Percentiles rank a stretch among this genome's conserved stretches.
Evolutionary conservation across 1,140 invertebrate genomes (phyloP).

Genomic region (Hylaeus volcanicus): DNA sequence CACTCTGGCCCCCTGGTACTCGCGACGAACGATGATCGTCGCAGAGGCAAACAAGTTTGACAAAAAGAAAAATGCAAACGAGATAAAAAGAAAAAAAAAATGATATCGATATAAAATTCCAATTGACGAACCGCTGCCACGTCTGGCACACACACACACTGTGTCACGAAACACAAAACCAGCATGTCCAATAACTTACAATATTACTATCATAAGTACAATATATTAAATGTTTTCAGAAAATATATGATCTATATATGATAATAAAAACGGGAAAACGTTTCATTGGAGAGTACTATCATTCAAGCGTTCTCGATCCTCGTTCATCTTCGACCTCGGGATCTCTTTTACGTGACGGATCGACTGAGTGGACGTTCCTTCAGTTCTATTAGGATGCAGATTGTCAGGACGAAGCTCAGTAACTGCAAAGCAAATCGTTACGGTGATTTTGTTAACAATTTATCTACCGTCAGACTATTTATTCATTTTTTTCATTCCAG

Average conservation of each 20-base stretch:
- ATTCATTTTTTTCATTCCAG: no score
- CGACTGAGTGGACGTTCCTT: not conserved
- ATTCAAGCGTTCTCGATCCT: slow-evolving; percentile 44
- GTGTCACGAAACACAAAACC: slow-evolving; percentile 60
- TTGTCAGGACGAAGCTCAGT: slow-evolving; percentile 13
- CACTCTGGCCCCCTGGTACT: not conserved
- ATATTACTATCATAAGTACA: slow-evolving; percentile 75
- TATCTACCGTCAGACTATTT: no score
- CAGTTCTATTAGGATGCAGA: slow-evolving; percentile 17
- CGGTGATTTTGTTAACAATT: no score
- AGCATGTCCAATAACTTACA: slow-evolving; percentile 75
- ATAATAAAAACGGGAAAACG: slow-evolving; percentile 74
- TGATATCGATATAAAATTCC: slow-evolving; percentile 33
- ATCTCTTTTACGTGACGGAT: not conserved
- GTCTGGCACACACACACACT: slow-evolving; percentile 35
- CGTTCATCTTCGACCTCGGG: slow-evolving; percentile 38
- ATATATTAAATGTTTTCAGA: slow-evolving; percentile 77
- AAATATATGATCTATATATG: slow-evolving; percentile 78
- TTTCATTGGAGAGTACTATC: slow-evolving; percentile 57
- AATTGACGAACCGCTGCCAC: slow-evolving; percentile 48
- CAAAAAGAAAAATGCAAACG: slow-evolving; percentile 24
- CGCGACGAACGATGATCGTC: slow-evolving; percentile 49
- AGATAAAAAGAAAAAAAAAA: slow-evolving; percentile 32
- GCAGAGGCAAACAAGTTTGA: slow-evolving; percentile 21
- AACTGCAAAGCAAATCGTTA: slow-evolving; percentile 38